These are phyloP conservation scores for Enoplosus armatus DNA, from an alignment of 2,797 vertebrate genomes.

Conservation along the genomic window DNA sequence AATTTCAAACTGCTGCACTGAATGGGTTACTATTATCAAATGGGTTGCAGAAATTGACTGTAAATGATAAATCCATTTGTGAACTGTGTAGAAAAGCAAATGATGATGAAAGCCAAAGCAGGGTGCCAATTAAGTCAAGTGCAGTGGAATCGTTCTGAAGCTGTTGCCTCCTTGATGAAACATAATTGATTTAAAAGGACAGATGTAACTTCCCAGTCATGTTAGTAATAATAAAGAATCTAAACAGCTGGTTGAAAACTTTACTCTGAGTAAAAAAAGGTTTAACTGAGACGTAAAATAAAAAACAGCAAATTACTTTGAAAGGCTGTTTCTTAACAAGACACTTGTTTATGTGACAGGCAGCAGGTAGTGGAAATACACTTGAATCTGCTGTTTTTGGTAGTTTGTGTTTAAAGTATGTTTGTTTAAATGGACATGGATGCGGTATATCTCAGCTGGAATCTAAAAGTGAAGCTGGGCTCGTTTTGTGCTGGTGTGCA, in stretches of 20 bases:
- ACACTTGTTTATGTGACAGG: slow-evolving; percentile 20
- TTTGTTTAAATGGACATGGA: slow-evolving; percentile 12
- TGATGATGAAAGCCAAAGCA: slow-evolving; percentile 48
- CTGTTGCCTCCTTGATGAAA: slow-evolving; percentile 21
- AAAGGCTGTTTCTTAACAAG: slow-evolving; percentile 14
- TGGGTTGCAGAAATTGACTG: slow-evolving; percentile 37
- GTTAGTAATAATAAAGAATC: slow-evolving; percentile 1
- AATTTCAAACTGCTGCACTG: slow-evolving; percentile 30
- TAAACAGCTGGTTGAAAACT: slow-evolving; percentile 13
- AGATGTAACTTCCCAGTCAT: slow-evolving; percentile 15
- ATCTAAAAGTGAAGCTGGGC: slow-evolving; percentile 10
- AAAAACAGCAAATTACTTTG: slow-evolving; percentile 17
- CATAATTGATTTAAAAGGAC: slow-evolving; percentile 19
- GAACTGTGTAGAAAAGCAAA: slow-evolving; percentile 17
- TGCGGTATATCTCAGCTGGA: slow-evolving; percentile 3
- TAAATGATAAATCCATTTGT: slow-evolving; percentile 50
- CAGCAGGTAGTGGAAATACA: slow-evolving; percentile 23
- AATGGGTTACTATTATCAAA: slow-evolving; percentile 35
- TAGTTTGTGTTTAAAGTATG: background rate
- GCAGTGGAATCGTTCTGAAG: slow-evolving; percentile 23
- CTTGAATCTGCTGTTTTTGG: slow-evolving; percentile 6
- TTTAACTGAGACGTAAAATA: slow-evolving; percentile 22
- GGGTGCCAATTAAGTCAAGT: slow-evolving; percentile 39
- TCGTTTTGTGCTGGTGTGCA: slow-evolving; percentile 14
- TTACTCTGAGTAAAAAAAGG: background rate